Evolutionary conservation across 2,888 invertebrate species (phyloP), one percentile per base, ranked within the genome.

Genomic region (Antheraea yamamai): DNA sequence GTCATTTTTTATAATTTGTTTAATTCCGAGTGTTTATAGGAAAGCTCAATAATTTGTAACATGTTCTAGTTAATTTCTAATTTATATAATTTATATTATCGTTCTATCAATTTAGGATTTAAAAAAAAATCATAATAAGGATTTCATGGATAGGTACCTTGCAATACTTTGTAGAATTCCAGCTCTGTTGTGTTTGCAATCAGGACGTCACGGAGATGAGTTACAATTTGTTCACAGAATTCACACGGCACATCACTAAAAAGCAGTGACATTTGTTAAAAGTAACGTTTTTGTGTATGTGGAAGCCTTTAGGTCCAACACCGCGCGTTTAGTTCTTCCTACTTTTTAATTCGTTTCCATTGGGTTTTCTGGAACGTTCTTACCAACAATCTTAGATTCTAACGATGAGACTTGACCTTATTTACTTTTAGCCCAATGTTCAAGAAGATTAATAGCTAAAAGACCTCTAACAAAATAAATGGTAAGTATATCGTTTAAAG

Each of bases 101-200:
- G 18, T 55, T 55, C 16, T 52, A 55, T 55, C 55, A 18, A 18
- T 55, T 18, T 18, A 55, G 0, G 6, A 55, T 55, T 4, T 3
- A 18, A 55, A 55, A 55, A 55, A 6, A 55, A 55, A 20, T 20
- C 6, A 8, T 55, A 55, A 55, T 0, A 55, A 55, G 18, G 2
- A 20, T 18, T 55, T 23, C 26, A 76, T 16, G 35, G n/a, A 58
- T 30, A 76, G 74, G 10, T 83, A 95, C 95, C 97, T 85, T 96
- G 94, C 20, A 98, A 87, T 0, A 98, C 96, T 84, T 95, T 94
- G 88, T 97, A 96, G 91, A 98, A 98, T 91, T 98, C 98, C 0
- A 92, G 83, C 89, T 97, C 97, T 0, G 98, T 98, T 0, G 98
- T 98, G 87, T 98, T 98, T 26, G 98, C 97, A 51, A 97, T 95